phyloP scores from a whole-genome alignment of 2,888 invertebrate genomes.

The Candidula unifasciata region DNA sequence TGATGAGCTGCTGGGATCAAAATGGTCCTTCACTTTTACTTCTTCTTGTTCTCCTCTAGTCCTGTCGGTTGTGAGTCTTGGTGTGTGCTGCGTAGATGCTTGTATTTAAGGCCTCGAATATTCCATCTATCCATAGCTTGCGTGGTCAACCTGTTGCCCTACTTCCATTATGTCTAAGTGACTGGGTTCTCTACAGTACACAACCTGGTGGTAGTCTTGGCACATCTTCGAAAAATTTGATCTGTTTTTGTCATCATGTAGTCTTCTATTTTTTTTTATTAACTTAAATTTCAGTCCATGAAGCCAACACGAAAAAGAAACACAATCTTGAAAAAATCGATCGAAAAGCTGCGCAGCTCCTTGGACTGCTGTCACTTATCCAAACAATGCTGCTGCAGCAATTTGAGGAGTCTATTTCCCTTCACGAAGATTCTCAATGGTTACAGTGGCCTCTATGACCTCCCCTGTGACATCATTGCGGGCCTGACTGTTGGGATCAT shows the following conservation, averaged over 20 bases:
- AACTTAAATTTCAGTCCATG: neutral
- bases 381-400: constrained; percentile 58
- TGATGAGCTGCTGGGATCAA: too few species aligned
- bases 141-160: too few species aligned
- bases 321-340: constrained; percentile 19
- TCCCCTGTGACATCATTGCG: constrained; percentile 87
- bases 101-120: too few species aligned
- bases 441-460: constrained; percentile 78
- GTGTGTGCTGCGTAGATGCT: too few species aligned
- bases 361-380: constrained; percentile 59
- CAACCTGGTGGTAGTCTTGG: too few species aligned
- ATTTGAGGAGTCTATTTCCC: constrained; percentile 67
- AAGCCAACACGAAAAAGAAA: constrained; percentile 22
- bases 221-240: neutral
- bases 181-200: too few species aligned
- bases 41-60: too few species aligned
- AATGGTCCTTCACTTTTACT: too few species aligned
- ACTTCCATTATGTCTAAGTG: too few species aligned
- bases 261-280: too few species aligned
- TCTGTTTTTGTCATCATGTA: neutral
- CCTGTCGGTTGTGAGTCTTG: too few species aligned
- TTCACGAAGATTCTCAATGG: constrained; percentile 69
- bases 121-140: too few species aligned
- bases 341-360: constrained; percentile 42
- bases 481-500: constrained; percentile 87